A percentile compares a stretch with the other conserved stretches of the same genome.
phyloP scores from a whole-genome alignment of 2,888 invertebrate species.

The Agrotis segetum region DNA sequence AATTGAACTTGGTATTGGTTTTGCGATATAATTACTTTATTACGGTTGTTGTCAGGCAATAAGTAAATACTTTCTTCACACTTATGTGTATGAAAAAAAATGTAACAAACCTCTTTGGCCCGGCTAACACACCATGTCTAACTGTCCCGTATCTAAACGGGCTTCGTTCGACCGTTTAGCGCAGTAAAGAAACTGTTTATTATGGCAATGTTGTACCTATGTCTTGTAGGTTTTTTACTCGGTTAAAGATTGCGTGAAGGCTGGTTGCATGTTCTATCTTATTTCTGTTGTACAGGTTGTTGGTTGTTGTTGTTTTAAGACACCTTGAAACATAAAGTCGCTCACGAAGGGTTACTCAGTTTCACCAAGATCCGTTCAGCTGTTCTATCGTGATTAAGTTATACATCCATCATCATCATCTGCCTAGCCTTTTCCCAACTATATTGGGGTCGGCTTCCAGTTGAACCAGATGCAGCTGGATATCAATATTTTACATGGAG shows the following conservation, averaged over 20 bases:
- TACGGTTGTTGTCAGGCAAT: background rate
- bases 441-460: no score
- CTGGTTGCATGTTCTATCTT: background rate
- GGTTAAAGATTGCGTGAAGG: background rate
- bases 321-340: background rate
- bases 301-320: no score
- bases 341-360: no score
- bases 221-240: background rate
- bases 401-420: no score
- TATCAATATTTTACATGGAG: no score
- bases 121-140: slow-evolving; percentile 30
- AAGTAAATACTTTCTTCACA: background rate
- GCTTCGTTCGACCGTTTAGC: slow-evolving; percentile 20
- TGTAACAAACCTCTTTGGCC: slow-evolving; percentile 7
- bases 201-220: background rate
- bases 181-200: slow-evolving; percentile 33
- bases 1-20: background rate
- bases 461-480: no score
- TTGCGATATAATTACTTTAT: no score
- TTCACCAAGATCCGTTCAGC: no score
- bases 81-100: slow-evolving; percentile 5
- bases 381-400: no score
- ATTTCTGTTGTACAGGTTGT: background rate
- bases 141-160: slow-evolving; percentile 46
- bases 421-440: no score